Conservation (phyloP, 2,797 vertebrate species). For the Stomatorhinus walkeri region DNA sequence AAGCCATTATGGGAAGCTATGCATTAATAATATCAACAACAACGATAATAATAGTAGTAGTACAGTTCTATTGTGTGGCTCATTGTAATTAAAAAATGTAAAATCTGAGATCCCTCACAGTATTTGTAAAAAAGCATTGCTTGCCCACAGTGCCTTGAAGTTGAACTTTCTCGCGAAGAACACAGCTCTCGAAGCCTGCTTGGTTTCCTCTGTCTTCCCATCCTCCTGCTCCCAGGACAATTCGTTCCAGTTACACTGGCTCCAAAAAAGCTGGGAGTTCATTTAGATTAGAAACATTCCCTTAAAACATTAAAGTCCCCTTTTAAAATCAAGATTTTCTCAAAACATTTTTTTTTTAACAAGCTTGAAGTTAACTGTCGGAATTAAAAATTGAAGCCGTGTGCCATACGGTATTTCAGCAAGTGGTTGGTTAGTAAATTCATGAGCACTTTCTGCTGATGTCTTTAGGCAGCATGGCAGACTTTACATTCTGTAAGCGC, state of each 20-base stretch:
- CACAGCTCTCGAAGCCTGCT: neutral
- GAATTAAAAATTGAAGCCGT: slow-evolving; percentile 37
- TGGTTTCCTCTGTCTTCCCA: neutral
- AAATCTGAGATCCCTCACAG: neutral
- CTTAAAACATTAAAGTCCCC: slow-evolving; percentile 34
- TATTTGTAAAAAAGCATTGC: neutral
- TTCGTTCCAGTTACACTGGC: neutral
- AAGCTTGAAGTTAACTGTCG: slow-evolving; percentile 34
- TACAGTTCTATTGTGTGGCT: neutral
- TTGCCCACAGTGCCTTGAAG: neutral
- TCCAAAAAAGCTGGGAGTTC: slow-evolving; percentile 23
- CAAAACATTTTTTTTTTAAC: slow-evolving; percentile 24
- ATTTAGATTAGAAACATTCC: slow-evolving; percentile 33
- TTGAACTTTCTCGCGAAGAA: neutral
- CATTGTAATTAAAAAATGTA: neutral
- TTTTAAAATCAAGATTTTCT: slow-evolving; percentile 32
- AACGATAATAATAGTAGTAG: neutral
- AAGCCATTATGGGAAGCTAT: neutral
- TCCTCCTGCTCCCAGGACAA: neutral
- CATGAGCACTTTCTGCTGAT: slow-evolving; percentile 29
- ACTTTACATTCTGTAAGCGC: slow-evolving; percentile 20
- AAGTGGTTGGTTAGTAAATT: slow-evolving; percentile 35
- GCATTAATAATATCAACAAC: neutral
- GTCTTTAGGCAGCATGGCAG: slow-evolving; percentile 24
- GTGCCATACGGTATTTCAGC: slow-evolving; percentile 28